Percentiles rank a stretch among this genome's conserved stretches.
These are phyloP conservation scores for Drosophila subsilvestris DNA, from an alignment of 2,888 invertebrate species.

Conservation along the genomic window DNA sequence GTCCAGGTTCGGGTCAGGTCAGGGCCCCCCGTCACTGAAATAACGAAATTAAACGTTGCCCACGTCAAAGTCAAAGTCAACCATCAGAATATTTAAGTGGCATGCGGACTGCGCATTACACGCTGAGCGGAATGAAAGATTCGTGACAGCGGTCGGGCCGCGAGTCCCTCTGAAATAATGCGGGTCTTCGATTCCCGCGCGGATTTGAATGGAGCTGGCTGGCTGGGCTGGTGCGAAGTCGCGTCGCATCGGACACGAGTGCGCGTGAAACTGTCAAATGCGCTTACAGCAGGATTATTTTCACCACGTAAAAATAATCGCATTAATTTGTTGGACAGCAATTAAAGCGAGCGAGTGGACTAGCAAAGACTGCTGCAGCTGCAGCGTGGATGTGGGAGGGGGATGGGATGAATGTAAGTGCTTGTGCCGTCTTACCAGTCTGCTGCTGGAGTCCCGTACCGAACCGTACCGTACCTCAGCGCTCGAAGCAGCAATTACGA, in stretches of 20 bases:
- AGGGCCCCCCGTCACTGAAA: neutral
- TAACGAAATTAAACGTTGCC: conserved; percentile 30
- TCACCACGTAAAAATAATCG: conserved; percentile 72
- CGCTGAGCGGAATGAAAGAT: conserved; percentile 32
- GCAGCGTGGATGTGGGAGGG: no score
- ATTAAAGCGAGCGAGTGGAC: conserved; percentile 56
- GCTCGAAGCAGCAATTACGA: neutral
- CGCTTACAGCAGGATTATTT: conserved; percentile 68
- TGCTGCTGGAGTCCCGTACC: neutral
- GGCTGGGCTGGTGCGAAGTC: conserved; percentile 24
- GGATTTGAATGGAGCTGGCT: conserved; percentile 37
- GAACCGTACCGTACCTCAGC: neutral
- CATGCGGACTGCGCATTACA: conserved; percentile 4
- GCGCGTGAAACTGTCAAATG: conserved; percentile 69
- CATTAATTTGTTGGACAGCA: conserved; percentile 72
- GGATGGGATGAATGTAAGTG: neutral
- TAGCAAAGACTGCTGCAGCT: conserved; percentile 14
- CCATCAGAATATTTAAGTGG: conserved; percentile 39
- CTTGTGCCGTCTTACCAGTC: neutral
- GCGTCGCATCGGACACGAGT: conserved; percentile 38
- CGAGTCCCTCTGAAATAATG: neutral
- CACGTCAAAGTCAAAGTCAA: conserved; percentile 26
- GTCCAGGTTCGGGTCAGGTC: neutral
- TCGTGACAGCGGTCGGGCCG: conserved; percentile 9
- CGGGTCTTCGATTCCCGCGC: neutral